Evolutionary conservation across 2,888 invertebrate genomes (phyloP).

Genomic region (Cerastis rubricosa): DNA sequence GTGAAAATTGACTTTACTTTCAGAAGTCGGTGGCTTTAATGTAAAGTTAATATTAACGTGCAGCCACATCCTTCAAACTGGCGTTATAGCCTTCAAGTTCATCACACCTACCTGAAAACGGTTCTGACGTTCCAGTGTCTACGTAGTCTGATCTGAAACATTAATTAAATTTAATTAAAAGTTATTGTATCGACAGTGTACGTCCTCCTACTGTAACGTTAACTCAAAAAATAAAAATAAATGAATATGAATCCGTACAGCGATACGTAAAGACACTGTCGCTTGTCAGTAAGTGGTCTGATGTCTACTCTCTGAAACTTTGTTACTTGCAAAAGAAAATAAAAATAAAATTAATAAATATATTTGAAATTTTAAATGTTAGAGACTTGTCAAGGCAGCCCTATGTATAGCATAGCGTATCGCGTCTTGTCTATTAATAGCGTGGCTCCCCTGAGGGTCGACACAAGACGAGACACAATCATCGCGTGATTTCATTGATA

Average conservation of each 20-base stretch:
- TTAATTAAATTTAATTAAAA: not conserved
- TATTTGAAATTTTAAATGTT: not conserved
- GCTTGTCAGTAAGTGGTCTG: constrained; percentile 1
- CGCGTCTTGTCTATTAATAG: constrained; percentile 24
- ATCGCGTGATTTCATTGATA: constrained; percentile 25
- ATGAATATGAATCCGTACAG: not conserved
- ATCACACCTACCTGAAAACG: no score
- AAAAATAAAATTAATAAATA: no score
- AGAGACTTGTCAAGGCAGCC: constrained; percentile 8
- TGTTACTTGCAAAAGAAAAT: no score
- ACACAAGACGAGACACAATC: constrained; percentile 19
- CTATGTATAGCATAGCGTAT: not conserved
- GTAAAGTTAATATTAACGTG: no score
- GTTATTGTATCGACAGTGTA: not conserved
- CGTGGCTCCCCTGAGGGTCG: constrained; percentile 5
- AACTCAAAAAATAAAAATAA: not conserved
- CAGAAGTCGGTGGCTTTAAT: no score
- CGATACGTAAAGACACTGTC: not conserved
- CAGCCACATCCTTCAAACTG: not conserved
- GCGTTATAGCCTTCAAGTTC: not conserved
- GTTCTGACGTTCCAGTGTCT: no score
- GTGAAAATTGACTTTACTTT: no score
- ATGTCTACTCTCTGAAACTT: not conserved
- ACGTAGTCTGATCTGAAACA: not conserved
- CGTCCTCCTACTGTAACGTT: not conserved